Conservation (phyloP, 1,140 invertebrate genomes). For the Bicyclus anynana region DNA sequence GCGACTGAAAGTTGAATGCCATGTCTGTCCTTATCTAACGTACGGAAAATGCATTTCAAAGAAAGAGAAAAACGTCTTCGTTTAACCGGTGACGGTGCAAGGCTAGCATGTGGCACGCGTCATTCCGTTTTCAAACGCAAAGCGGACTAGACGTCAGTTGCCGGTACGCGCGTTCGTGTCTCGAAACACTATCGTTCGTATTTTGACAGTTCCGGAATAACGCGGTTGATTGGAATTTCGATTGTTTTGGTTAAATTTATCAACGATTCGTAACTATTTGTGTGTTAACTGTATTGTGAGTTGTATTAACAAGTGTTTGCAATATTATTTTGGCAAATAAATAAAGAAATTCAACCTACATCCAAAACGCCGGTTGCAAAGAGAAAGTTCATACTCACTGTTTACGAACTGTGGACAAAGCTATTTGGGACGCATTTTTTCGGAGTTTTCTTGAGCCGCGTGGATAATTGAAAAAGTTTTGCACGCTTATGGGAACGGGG, state of each 20-base stretch:
- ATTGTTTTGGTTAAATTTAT: slow-evolving; percentile 19
- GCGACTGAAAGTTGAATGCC: slow-evolving; percentile 39
- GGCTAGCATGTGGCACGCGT: slow-evolving; percentile 66
- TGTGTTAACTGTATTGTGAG: not conserved
- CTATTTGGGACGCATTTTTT: slow-evolving; percentile 34
- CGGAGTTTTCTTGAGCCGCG: slow-evolving; percentile 26
- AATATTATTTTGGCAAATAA: slow-evolving; percentile 15
- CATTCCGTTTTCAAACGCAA: slow-evolving; percentile 63
- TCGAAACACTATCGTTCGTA: slow-evolving; percentile 31
- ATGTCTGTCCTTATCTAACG: slow-evolving; percentile 54
- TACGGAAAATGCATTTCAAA: slow-evolving; percentile 26
- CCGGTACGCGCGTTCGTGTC: slow-evolving; percentile 36
- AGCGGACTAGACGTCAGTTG: slow-evolving; percentile 37
- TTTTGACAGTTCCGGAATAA: slow-evolving; percentile 54
- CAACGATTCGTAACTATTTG: slow-evolving; percentile 10
- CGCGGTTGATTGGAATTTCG: slow-evolving; percentile 4
- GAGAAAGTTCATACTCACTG: slow-evolving; percentile 63
- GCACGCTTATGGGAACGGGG: slow-evolving; percentile 32
- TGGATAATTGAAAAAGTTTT: slow-evolving; percentile 63
- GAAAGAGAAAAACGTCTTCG: slow-evolving; percentile 55
- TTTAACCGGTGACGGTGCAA: slow-evolving; percentile 33
- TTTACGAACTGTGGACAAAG: slow-evolving; percentile 40
- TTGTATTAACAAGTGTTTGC: slow-evolving; percentile 7
- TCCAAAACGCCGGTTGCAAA: slow-evolving; percentile 44
- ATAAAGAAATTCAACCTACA: slow-evolving; percentile 59